A percentile compares a stretch with the other conserved stretches of the same genome.
These are phyloP conservation scores for Microdon myrmicae DNA, from an alignment of 2,888 invertebrate species.

Conservation along the genomic window DNA sequence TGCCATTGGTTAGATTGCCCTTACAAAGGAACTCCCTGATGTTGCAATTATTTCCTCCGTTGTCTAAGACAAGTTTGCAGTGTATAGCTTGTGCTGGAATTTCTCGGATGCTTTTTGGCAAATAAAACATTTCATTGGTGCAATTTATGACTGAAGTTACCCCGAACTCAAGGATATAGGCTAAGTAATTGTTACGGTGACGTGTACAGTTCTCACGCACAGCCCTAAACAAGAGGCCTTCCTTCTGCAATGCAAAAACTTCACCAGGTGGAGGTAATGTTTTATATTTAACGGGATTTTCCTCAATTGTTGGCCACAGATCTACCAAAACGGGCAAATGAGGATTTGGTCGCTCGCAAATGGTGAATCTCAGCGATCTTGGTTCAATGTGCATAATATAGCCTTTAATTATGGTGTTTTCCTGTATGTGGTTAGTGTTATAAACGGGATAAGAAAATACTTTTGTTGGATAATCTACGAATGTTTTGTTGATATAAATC, in stretches of 20 bases:
- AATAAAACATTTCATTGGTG: conserved; percentile 34
- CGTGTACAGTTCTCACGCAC: conserved; percentile 34
- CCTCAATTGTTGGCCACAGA: conserved; percentile 27
- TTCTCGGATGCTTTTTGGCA: conserved; percentile 31
- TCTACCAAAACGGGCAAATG: conserved; percentile 24
- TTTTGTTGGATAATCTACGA: too few species aligned
- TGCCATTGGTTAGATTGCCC: conserved; percentile 35
- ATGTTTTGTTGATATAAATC: too few species aligned
- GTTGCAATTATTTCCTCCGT: conserved; percentile 18
- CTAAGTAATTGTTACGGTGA: conserved; percentile 21
- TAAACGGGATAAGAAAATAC: not conserved
- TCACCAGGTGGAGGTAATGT: conserved; percentile 24
- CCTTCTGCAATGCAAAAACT: conserved; percentile 32
- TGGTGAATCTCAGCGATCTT: conserved; percentile 28
- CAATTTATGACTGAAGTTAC: conserved; percentile 27
- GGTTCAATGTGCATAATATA: conserved; percentile 36
- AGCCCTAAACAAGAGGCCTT: conserved; percentile 34
- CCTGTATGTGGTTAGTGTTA: conserved; percentile 27
- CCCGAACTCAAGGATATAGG: conserved; percentile 37
- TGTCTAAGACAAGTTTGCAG: conserved; percentile 35
- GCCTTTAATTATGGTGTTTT: conserved; percentile 27
- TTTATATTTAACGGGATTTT: conserved; percentile 23
- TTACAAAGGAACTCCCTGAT: conserved; percentile 11
- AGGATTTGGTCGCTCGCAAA: conserved; percentile 34
- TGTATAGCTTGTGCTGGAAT: conserved; percentile 43